phyloP scores from a whole-genome alignment of 1,140 invertebrate species.

The Phocides pigmalion region DNA sequence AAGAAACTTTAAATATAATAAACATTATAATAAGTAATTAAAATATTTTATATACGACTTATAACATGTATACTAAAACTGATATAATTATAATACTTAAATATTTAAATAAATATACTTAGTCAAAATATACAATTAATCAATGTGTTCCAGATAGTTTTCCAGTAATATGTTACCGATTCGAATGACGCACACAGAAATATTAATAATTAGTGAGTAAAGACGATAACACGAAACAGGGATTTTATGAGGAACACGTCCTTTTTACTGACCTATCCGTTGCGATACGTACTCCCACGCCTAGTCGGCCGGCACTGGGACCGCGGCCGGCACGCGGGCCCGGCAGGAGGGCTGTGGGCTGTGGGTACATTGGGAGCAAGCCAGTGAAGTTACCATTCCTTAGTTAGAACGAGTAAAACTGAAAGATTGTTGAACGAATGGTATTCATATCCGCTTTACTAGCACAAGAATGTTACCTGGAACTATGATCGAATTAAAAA shows the following conservation, averaged over 20 bases:
- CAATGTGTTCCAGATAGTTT: conserved; percentile 77
- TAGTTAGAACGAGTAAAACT: conserved; percentile 11
- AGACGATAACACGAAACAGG: conserved; percentile 65
- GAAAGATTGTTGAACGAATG: conserved; percentile 13
- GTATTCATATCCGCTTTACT: conserved; percentile 1
- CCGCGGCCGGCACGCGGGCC: not conserved
- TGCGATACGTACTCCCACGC: conserved; percentile 1
- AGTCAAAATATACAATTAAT: conserved; percentile 56
- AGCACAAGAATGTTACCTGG: not conserved
- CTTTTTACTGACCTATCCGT: conserved; percentile 27
- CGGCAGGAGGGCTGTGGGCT: too few relatives aligned
- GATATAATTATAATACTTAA: conserved; percentile 35
- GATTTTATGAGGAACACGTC: conserved; percentile 61
- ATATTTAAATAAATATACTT: conserved; percentile 49
- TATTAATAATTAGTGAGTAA: conserved; percentile 49
- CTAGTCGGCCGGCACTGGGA: not conserved
- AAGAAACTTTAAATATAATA: conserved; percentile 41
- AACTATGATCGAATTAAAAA: conserved; percentile 1
- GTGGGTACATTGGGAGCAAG: not conserved
- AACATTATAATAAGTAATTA: conserved; percentile 41
- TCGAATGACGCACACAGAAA: conserved; percentile 52
- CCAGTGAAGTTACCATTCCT: conserved; percentile 11
- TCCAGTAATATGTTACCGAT: conserved; percentile 58
- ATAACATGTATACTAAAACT: conserved; percentile 48
- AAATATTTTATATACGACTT: conserved; percentile 62